These are phyloP conservation scores for Sinohyriopsis cumingii DNA, from an alignment of 2,888 invertebrate genomes.

Conservation along the genomic window DNA sequence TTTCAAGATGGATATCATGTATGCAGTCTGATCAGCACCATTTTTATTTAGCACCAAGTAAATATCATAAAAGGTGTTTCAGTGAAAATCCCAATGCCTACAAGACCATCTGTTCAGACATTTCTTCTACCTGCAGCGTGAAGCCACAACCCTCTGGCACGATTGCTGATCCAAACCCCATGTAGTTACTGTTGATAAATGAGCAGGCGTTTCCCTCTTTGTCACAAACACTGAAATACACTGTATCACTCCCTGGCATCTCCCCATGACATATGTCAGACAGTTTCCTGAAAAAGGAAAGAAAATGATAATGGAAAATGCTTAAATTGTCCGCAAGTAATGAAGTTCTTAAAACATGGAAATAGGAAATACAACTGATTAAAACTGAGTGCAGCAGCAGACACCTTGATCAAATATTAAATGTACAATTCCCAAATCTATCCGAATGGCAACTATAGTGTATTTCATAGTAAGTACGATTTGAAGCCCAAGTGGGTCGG, in stretches of 20 bases:
- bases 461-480: too few species aligned
- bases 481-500: too few species aligned
- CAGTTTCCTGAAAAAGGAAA: constrained; percentile 33
- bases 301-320: neutral
- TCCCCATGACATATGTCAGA: constrained; percentile 35
- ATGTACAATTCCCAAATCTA: neutral
- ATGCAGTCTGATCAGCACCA: too few species aligned
- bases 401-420: neutral
- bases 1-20: too few species aligned
- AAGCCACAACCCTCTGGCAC: constrained; percentile 72
- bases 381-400: neutral
- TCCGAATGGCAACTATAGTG: neutral
- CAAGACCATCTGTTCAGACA: neutral
- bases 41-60: too few species aligned
- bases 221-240: constrained; percentile 71
- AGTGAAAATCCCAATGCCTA: too few species aligned
- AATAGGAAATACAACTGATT: neutral
- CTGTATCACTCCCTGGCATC: constrained; percentile 62
- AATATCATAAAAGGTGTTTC: too few species aligned
- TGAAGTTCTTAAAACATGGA: neutral
- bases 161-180: constrained; percentile 70
- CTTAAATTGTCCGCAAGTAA: neutral
- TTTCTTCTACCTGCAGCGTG: constrained; percentile 66
- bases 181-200: constrained; percentile 72
- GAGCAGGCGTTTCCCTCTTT: constrained; percentile 72